Percentiles rank a stretch among this genome's conserved stretches.
These are phyloP conservation scores for Notamacropus eugenii DNA, from an alignment of 2,797 vertebrate species.

Conservation along the genomic window DNA sequence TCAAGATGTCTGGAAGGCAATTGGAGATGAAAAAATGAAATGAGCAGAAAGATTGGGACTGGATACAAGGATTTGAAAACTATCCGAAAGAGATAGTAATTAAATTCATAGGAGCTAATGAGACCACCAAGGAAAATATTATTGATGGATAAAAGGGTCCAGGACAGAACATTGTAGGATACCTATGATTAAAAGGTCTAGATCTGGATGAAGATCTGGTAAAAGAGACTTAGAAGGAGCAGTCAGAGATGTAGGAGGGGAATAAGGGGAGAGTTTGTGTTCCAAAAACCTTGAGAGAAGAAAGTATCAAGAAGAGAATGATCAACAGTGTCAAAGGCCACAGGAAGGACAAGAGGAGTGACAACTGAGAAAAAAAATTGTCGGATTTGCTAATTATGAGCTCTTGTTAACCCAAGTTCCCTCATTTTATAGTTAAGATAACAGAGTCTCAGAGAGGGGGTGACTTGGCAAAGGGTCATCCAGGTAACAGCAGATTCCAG, in stretches of 20 bases:
- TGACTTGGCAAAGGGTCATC: neutral
- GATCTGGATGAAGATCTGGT: neutral
- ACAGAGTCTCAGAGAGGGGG: neutral
- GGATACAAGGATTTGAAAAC: neutral
- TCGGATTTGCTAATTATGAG: neutral
- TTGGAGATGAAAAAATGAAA: neutral
- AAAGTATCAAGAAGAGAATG: no score
- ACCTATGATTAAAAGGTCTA: neutral
- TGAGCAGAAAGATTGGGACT: neutral
- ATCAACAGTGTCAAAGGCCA: no score
- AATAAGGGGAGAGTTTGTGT: neutral
- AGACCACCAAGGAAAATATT: neutral
- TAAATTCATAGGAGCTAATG: neutral
- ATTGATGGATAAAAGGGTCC: neutral
- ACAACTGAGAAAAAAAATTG: neutral
- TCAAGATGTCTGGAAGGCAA: neutral
- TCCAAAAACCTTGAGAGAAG: neutral
- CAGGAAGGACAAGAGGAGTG: neutral
- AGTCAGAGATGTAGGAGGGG: neutral
- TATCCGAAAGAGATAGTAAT: neutral
- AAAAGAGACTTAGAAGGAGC: neutral
- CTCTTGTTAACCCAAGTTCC: neutral
- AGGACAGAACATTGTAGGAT: neutral
- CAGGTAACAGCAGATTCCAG: neutral
- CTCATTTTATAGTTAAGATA: neutral